Evolutionary conservation across 2,797 vertebrate species (phyloP), one percentile per base, ranked within the genome.

Genomic region (Menidia menidia): DNA sequence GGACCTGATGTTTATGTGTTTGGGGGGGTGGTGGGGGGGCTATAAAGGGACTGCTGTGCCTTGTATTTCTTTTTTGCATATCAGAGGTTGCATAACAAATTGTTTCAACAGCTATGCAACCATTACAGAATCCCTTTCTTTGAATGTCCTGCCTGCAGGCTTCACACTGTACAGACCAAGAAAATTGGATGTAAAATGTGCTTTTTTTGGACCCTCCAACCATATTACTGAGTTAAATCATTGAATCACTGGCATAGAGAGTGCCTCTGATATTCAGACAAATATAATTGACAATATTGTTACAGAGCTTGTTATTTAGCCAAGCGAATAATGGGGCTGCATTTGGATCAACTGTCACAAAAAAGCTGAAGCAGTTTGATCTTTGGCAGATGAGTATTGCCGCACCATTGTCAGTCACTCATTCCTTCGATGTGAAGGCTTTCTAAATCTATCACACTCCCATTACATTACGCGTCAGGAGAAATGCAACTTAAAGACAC

Each of bases 131-230:
- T 77, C 53, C 57, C 58, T 35, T 57, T 51, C 74, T 74, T 50
- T 51, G 67, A 88, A 73, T 60, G 55, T 70, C 55, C 58, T 77
- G 59, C 77, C 82, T 4, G 13, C 67, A 74, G 78, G 73, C 81
- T 54, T 32, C 54, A 75, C 57, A 60, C 79, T 41, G 41, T 14
- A 6, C 64, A 57, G 71, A 64, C 42, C 50, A 54, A 77, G 59
- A 71, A 87, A 84, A 86, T 76, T 84, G 76, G 74, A 85, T 75
- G 65, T 82, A 81, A 82, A 88, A 85, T 81, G 56, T 75, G 72
- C 80, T 74, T 83, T 53, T 48, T 63, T 78, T 66, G 69, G 77
- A 73, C 53, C 68, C 70, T 78, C 65, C 57, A 77, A 82, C 77
- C 64, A 75, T 58, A 80, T 68, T 71, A 72, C 56, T 52, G 67